A percentile compares a stretch with the other conserved stretches of the same genome.
Evolutionary conservation across 1,140 invertebrate species (phyloP).

Genomic region (Acromyrmex charruanus): DNA sequence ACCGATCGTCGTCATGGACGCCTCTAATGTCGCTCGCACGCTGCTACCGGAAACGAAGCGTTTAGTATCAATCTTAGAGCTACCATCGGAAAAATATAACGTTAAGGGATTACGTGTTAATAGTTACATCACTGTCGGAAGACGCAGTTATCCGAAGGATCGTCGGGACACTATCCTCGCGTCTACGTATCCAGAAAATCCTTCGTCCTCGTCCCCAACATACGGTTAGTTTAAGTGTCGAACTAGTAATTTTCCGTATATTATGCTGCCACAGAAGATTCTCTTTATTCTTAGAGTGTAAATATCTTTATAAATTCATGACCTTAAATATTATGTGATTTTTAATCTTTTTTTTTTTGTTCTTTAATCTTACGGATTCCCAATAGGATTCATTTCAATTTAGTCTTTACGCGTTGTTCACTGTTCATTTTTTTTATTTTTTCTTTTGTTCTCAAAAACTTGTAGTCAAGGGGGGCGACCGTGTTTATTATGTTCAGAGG

Average conservation of each 20-base stretch:
- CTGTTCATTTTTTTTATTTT: conserved; percentile 58
- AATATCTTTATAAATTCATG: conserved; percentile 85
- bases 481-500: conserved; percentile 66
- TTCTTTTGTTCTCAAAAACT: conserved; percentile 77
- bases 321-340: conserved; percentile 82
- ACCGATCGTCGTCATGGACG: background rate
- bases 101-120: conserved; percentile 85
- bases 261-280: conserved; percentile 84
- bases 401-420: conserved; percentile 67
- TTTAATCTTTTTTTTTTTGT: conserved; percentile 56
- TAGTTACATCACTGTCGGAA: conserved; percentile 85
- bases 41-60: conserved; percentile 2
- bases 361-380: conserved; percentile 69
- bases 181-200: conserved; percentile 57
- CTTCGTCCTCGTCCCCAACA: conserved; percentile 77
- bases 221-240: conserved; percentile 84
- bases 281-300: conserved; percentile 82
- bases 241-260: conserved; percentile 82
- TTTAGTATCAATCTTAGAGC: conserved; percentile 53
- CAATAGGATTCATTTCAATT: conserved; percentile 76
- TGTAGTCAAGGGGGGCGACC: conserved; percentile 82
- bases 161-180: conserved; percentile 49
- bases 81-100: conserved; percentile 86
- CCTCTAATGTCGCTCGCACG: conserved; percentile 1
- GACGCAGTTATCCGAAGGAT: conserved; percentile 70